Evolutionary conservation across 2,797 vertebrate species (phyloP), one percentile per base, ranked within the genome.

Genomic region (Oceanodroma leucorhoa): DNA sequence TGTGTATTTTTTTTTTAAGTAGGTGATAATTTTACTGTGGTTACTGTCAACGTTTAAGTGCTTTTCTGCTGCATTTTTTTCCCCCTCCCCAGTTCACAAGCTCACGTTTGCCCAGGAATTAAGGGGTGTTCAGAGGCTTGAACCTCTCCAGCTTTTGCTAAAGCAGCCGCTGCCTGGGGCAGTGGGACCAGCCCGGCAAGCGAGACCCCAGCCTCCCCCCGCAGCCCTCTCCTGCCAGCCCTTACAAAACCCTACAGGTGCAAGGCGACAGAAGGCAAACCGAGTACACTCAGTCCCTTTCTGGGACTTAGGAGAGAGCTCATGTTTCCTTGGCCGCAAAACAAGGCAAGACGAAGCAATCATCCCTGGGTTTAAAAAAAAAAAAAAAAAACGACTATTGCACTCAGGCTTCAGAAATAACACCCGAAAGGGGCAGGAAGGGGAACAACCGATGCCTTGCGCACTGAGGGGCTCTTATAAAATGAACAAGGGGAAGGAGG

Each of bases 401-500:
- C 46, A 1, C 64, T 48, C 48, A 10, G 41, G 51, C 62, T 87
- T 77, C 75, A 48, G 60, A 70, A 85, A 48, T 2, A 34, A 26
- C 18, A 15, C 53, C 45, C 26, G 75, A 27, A 81, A 78, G 27
- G 14, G 18, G 32, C 41, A 26, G 71, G 24, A 83, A 69, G 24
- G 18, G 20, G 32, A 55, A 30, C 7, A 70, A 17, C 11, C 46
- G 9, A 7, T 2, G 9, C 41, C 26, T 41, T 20, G 36, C 0
- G 1, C 26, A 5, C 3, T 15, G 36, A 36, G 20, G 30, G 10
- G 22, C 14, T 82, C 27, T 55, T 50, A 14, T 1, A 70, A 75
- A 91, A 72, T 1, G 41, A 76, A 34, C 1, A 1, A 5, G 8
- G 0, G 2, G 26, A 60, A 46, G 30, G 32, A 12, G 5, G 13